Evolutionary conservation across 2,888 invertebrate genomes (phyloP), one percentile per base, ranked within the genome.

Genomic region (Drosophila maculinotata): DNA sequence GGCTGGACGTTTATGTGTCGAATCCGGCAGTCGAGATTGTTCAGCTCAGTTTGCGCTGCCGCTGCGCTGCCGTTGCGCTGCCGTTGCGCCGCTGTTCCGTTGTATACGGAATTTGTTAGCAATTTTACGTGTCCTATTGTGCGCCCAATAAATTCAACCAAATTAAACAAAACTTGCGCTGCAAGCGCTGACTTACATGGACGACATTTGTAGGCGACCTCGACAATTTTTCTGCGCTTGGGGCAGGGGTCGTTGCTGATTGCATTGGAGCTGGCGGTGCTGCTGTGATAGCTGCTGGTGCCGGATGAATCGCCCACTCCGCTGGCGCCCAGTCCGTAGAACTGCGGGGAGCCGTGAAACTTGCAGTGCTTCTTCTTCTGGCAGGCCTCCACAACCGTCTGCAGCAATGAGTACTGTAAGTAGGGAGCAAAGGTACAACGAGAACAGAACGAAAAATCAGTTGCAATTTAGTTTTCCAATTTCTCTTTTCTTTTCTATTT

Each of bases 121-220:
- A 63, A 47, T 56, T 63, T 69, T 60, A 66, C 72, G 64, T 77
- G 48, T 58, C 26, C 78, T 58, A 64, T 63, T 66, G 62, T 60
- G 63, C 63, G 58, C 59, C 68, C 57, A 79, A 76, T 73, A 79
- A 76, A 76, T 73, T 76, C 62, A 44, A 51, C 48, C 54, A 60
- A 68, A 69, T 77, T 64, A 62, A 66, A 80, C 75, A 60, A 71
- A 77, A 79, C 57, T 74, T 70, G 66, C 56, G 42, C 60, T 56
- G 47, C 35, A 38, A 35, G 25, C 17, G 60, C 28, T 51, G 77
- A 95, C 96, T 97, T 93, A 99, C 98, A 97, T 89, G 99, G 99
- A 92, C 97, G 94, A 93, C 99, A 99, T 92, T 98, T 98, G 93
- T 97, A 99, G 81, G 97, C 97, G 69, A 98, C 96, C 93, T 98